Conservation (phyloP, 2,888 invertebrate genomes). For the Folsomia manolachei region DNA sequence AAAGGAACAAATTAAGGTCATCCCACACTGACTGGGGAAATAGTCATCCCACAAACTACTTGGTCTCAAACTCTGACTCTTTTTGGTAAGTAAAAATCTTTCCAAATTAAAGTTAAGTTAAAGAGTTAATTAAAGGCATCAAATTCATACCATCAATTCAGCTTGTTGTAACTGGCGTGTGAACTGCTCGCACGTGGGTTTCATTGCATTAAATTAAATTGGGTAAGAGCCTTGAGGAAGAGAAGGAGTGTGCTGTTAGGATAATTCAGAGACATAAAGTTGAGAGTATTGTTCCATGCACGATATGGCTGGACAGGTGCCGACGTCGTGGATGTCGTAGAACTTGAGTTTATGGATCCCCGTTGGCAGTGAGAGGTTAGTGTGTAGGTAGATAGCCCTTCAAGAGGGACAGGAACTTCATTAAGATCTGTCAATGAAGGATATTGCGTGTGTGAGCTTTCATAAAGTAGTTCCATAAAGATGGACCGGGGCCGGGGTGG, state of each 20-base stretch:
- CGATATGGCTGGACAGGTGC: not conserved
- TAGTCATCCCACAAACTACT: too few relatives aligned
- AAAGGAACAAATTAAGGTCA: too few relatives aligned
- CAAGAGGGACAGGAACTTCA: not conserved
- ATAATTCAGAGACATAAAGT: not conserved
- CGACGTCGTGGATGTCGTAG: not conserved
- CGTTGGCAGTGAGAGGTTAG: not conserved
- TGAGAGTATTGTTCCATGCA: not conserved
- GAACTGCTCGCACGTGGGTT: too few relatives aligned
- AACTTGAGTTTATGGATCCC: not conserved
- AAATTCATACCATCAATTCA: too few relatives aligned
- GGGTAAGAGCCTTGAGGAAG: not conserved
- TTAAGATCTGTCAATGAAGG: slow-evolving; percentile 14
- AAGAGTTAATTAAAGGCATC: too few relatives aligned
- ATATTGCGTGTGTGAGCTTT: slow-evolving; percentile 28
- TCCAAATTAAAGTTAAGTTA: too few relatives aligned
- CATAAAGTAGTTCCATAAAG: slow-evolving; percentile 42
- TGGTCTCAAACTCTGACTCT: too few relatives aligned
- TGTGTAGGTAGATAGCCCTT: not conserved
- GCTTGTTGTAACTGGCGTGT: too few relatives aligned
- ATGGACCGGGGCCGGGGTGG: slow-evolving; percentile 40
- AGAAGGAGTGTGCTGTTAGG: not conserved
- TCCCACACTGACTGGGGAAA: too few relatives aligned
- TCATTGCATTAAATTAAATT: too few relatives aligned
- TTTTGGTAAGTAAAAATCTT: too few relatives aligned